Evolutionary conservation across 1,140 invertebrate genomes (phyloP), one percentile per base, ranked within the genome.

Genomic region (Berghia stephanieae): DNA sequence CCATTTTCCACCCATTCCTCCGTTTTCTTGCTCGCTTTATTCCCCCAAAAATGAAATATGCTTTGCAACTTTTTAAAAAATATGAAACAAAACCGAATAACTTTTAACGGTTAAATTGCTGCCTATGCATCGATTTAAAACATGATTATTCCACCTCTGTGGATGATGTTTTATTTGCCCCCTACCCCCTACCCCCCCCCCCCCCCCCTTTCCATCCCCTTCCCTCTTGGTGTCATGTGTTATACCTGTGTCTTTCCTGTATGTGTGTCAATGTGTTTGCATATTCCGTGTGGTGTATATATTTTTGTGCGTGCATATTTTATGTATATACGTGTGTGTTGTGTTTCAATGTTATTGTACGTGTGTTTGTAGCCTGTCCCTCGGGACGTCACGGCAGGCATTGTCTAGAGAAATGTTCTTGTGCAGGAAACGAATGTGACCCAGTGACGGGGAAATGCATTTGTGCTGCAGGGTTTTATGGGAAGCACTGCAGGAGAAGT

Each of bases 371-470:
- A 90, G 88, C 83, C 40, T 98, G 97, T 90, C 92, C 93, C 13
- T 86, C 89, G 66, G 96, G 96, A 66, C 92, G 88, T 82, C 97
- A 93, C 90, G 96, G 96, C 60, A 89, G 92, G 66, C 90, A 94
- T 83, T 98, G 96, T 90, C 91, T 92, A 79, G 90, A 92, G 82
- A 89, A 91, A 69, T 98, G 97, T 89, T 92, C 93, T 82, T 99
- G 97, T 90, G 94, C 88, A 68, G 94, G 95, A 87, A 95, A 94
- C 79, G 94, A 94, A 18, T 98, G 96, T 89, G 93, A 97, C 87
- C 93, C 94, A 36, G 90, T 91, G 18, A 93, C 92, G 21, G 96
- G 96, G 43, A 90, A 90, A 78, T 98, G 97, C 88, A 91, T 94
- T 77, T 98, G 97, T 90, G 91, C 93, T 24, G 91, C 94, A 42